phyloP scores from a whole-genome alignment of 2,113 vertebrate genomes.

The Isurus oxyrinchus region DNA sequence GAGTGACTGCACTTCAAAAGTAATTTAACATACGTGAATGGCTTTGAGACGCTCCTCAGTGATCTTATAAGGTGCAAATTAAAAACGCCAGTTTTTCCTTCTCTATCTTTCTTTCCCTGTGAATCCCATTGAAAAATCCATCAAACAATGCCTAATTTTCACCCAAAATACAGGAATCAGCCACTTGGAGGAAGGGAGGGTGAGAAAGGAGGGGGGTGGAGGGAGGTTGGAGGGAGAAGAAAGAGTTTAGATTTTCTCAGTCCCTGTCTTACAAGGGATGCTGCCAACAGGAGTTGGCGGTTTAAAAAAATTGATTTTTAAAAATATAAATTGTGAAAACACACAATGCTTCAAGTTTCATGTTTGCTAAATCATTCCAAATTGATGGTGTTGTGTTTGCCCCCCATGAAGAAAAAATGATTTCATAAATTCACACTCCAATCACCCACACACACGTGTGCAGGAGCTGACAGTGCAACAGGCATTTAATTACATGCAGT shows the following conservation, averaged over 20 bases:
- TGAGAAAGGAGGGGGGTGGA: too few species aligned
- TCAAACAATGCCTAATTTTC: background rate
- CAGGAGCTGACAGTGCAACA: background rate
- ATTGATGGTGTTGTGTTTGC: background rate
- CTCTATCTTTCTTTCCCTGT: background rate
- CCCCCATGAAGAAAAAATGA: background rate
- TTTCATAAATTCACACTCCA: constrained; percentile 7
- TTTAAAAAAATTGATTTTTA: background rate
- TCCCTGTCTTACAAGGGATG: background rate
- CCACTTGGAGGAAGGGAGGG: background rate
- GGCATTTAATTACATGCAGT: background rate
- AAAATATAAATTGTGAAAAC: background rate
- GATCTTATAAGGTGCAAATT: background rate
- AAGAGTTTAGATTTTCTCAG: background rate
- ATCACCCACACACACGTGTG: background rate
- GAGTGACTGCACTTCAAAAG: background rate
- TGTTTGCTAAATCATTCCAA: background rate
- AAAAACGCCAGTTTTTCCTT: background rate
- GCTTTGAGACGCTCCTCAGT: background rate
- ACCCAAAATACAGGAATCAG: background rate
- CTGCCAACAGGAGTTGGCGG: background rate
- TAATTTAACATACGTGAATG: background rate
- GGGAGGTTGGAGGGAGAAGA: background rate
- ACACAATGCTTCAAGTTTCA: background rate
- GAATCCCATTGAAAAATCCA: background rate